Percentiles rank a stretch among this genome's conserved stretches.
phyloP scores from a whole-genome alignment of 2,888 invertebrate species.

The Mayetiola destructor region DNA sequence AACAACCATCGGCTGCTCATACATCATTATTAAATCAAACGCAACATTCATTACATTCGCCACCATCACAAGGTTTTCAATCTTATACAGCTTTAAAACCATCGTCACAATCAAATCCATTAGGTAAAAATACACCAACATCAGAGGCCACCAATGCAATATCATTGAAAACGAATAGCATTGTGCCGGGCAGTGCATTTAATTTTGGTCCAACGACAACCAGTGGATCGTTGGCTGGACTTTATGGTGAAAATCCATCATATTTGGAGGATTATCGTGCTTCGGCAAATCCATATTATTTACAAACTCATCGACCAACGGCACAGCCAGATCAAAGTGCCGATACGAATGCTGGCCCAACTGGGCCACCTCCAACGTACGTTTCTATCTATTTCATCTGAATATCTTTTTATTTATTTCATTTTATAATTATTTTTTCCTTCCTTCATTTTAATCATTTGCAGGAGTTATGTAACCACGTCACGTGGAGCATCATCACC shows the following conservation, averaged over 20 bases:
- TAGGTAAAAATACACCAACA: conserved; percentile 25
- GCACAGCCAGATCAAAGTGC: conserved; percentile 24
- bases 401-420: not conserved
- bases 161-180: conserved; percentile 34
- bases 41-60: conserved; percentile 23
- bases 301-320: conserved; percentile 35
- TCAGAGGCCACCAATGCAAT: conserved; percentile 22
- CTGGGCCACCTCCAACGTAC: conserved; percentile 35
- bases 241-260: conserved; percentile 49
- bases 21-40: conserved; percentile 18
- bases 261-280: conserved; percentile 55
- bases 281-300: conserved; percentile 45
- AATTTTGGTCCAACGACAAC: conserved; percentile 62
- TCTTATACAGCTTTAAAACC: conserved; percentile 43
- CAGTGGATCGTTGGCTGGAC: conserved; percentile 37
- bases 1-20: conserved; percentile 21
- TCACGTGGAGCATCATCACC: conserved; percentile 27
- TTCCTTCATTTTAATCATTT: not conserved
- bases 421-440: not conserved
- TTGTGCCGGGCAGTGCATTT: conserved; percentile 70
- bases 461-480: not conserved
- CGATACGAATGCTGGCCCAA: conserved; percentile 38
- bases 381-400: not conserved
- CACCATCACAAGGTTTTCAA: conserved; percentile 35
- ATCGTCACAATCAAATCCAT: conserved; percentile 21